Evolutionary conservation across 2,888 invertebrate species (phyloP), one percentile per base, ranked within the genome.

Genomic region (Hermodice carunculata): DNA sequence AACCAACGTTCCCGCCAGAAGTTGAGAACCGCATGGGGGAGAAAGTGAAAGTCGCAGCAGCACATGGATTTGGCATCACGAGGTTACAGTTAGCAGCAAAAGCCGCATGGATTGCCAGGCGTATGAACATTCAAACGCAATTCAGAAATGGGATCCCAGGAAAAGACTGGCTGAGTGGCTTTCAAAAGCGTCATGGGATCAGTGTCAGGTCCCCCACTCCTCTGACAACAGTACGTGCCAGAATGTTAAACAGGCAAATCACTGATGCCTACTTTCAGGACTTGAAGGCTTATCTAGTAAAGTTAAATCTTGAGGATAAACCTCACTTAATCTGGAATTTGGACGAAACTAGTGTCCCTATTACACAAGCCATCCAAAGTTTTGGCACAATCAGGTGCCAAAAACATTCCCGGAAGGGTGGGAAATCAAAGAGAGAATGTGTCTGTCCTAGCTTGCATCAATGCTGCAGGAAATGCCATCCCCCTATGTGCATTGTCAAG

Each of bases 401-500:
- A 43, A 48, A 69, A 61, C 42, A 40, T 70, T 28, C 66, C 69
- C 11, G n/a, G 69, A 4, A 31, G 66, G 6, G 61, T 69, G 6
- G 46, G 69, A 6, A 68, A 74, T 42, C 58, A 32, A 17, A n/a
- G 68, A n/a, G 67, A 73, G 6, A 63, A 52, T 14, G 49, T 71
- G 0, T 58, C 75, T 3, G 68, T 73, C 11, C 29, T 71, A 32
- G 64, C 65, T 4, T 71, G 70, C 46, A 58, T 71, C 0, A 73
- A 69, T 58, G 73, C 67, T n/a, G 70, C 62, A 4, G 72, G 72
- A 1, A 17, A 1, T 51, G 19, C 24, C 71, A 74, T 69, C 66
- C 70, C 1, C 69, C 72, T 14, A 5, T 73, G 2, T 52, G 71
- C 4, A 67, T 74, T 8, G 71, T 69, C 1, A 76, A 76, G 42